Conservation (phyloP, 2,113 vertebrate genomes). For the Gallinago jamesoni region DNA sequence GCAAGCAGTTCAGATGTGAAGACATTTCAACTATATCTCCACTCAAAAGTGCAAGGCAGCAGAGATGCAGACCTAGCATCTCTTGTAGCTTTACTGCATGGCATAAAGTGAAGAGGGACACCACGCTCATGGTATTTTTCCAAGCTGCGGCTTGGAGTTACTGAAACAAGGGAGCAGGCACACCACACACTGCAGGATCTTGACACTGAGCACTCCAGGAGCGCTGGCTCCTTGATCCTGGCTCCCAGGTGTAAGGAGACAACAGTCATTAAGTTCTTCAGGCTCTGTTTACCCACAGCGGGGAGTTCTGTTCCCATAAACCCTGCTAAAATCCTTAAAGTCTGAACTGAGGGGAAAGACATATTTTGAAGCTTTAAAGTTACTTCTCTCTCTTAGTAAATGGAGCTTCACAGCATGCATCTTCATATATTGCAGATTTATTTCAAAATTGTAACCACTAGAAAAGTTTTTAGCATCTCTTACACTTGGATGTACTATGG, state of each 20-base stretch:
- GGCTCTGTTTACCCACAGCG: background rate
- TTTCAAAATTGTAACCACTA: background rate
- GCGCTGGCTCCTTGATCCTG: background rate
- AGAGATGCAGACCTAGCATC: background rate
- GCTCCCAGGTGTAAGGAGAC: accelerated
- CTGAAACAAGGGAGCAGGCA: background rate
- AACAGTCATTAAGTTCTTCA: background rate
- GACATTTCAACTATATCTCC: background rate
- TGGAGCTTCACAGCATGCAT: background rate
- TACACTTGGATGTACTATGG: background rate
- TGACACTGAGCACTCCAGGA: background rate
- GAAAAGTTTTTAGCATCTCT: background rate
- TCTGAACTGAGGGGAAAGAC: background rate
- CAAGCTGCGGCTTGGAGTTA: background rate
- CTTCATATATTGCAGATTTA: background rate
- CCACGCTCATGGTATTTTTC: background rate
- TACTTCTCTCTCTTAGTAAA: background rate
- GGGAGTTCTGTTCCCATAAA: background rate
- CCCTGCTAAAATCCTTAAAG: background rate
- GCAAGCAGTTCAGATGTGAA: background rate
- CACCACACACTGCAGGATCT: background rate
- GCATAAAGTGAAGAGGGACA: background rate
- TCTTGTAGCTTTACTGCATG: background rate
- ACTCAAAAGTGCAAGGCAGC: background rate
- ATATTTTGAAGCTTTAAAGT: background rate